Conservation (phyloP, 2,888 invertebrate genomes). For the Pseudococcus jackbeardsleyi region DNA sequence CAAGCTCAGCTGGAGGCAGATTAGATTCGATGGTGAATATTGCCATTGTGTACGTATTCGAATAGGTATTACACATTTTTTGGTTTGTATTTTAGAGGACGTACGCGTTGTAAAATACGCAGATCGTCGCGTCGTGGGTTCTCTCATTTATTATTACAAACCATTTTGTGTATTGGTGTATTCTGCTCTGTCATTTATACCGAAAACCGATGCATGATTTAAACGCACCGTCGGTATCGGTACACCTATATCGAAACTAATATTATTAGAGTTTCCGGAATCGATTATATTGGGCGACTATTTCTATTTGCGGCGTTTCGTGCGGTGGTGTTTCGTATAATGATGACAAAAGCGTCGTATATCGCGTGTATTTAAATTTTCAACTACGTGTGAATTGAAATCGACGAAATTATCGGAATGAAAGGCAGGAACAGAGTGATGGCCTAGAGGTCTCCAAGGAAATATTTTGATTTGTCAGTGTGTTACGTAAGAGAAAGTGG, state of each 20-base stretch:
- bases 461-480: background rate
- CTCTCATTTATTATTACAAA: background rate
- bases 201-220: background rate
- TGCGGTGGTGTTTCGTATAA: background rate
- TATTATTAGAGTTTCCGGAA: conserved; percentile 22
- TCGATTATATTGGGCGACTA: background rate
- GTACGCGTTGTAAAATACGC: background rate
- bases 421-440: background rate
- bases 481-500: background rate
- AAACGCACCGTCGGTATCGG: background rate
- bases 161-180: background rate
- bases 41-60: background rate
- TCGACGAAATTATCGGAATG: background rate
- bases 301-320: background rate
- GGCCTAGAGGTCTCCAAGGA: background rate
- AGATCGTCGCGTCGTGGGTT: background rate
- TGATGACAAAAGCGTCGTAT: background rate
- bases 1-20: conserved; percentile 50
- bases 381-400: background rate
- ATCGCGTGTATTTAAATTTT: background rate
- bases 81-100: background rate
- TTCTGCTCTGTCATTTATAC: background rate
- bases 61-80: background rate
- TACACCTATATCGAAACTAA: background rate
- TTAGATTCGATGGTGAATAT: conserved; percentile 33